Conservation (phyloP, 2,113 vertebrate genomes). For the Ophiodon elongatus region DNA sequence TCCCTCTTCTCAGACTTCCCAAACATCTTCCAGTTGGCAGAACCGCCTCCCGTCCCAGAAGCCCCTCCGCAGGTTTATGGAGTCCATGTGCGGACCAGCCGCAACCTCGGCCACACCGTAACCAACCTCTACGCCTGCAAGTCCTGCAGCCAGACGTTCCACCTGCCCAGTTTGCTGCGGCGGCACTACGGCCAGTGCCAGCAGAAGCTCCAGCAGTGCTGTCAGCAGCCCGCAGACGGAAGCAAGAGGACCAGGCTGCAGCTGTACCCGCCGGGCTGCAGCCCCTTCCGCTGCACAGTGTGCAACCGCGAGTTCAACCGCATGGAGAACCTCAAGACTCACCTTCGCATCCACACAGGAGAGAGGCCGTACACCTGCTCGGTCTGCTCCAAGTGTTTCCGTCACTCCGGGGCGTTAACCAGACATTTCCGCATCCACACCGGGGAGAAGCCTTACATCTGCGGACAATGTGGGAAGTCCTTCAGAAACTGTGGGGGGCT, state of each 20-base stretch:
- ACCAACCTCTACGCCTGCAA: conserved; percentile 66
- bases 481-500: conserved; percentile 83
- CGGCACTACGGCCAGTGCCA: conserved; percentile 76
- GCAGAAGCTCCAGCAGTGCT: conserved; percentile 70
- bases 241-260: conserved; percentile 60
- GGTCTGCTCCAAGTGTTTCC: conserved; percentile 80
- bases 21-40: conserved; percentile 60
- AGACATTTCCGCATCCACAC: conserved; percentile 85
- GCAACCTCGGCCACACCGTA: conserved; percentile 2
- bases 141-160: conserved; percentile 76
- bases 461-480: conserved; percentile 81
- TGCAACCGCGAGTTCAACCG: conserved; percentile 83
- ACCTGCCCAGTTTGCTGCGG: conserved; percentile 74
- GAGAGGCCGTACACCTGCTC: conserved; percentile 82
- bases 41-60: conserved; percentile 40
- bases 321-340: conserved; percentile 84
- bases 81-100: conserved; percentile 49
- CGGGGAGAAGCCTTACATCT: conserved; percentile 82
- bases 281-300: conserved; percentile 79
- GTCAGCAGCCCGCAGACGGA: conserved; percentile 23
- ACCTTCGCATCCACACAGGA: conserved; percentile 83
- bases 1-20: conserved; percentile 59
- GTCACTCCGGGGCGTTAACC: conserved; percentile 82
- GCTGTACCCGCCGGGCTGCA: conserved; percentile 80
- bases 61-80: conserved; percentile 47